Conservation (phyloP, 2,888 invertebrate species). For the Patella ulyssiponensis region DNA sequence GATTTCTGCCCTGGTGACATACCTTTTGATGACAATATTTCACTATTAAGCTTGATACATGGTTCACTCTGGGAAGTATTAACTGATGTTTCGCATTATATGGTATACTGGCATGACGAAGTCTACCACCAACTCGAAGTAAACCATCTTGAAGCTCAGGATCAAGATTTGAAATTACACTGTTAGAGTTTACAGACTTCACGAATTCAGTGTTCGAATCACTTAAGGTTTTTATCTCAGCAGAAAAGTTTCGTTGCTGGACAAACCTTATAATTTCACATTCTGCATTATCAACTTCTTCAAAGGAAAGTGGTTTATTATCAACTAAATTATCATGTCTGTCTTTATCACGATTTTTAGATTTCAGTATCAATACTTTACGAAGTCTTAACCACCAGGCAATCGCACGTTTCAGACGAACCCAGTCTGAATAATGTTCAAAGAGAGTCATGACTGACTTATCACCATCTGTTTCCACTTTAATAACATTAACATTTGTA, state of each 20-base stretch:
- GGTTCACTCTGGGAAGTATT: background rate
- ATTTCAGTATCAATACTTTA: background rate
- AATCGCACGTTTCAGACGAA: background rate
- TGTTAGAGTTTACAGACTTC: background rate
- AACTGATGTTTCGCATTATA: constrained; percentile 20
- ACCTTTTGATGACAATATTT: constrained; percentile 20
- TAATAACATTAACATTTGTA: too few relatives aligned
- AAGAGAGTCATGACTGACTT: constrained; percentile 1
- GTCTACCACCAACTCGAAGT: constrained; percentile 24
- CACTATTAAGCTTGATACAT: background rate
- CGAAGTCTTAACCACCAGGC: background rate
- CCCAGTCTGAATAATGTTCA: constrained; percentile 19
- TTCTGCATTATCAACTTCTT: background rate
- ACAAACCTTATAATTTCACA: background rate
- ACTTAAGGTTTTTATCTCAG: background rate
- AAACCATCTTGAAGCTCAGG: constrained; percentile 14
- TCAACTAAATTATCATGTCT: background rate
- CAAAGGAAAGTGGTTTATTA: background rate
- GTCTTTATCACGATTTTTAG: background rate
- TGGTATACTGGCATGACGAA: background rate
- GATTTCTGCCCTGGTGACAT: constrained; percentile 22
- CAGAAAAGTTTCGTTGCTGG: background rate
- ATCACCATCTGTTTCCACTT: too few relatives aligned
- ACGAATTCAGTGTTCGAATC: background rate
- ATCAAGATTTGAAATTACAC: background rate